These are phyloP conservation scores for Sturmia bella DNA, from an alignment of 2,888 invertebrate genomes.

Conservation along the genomic window DNA sequence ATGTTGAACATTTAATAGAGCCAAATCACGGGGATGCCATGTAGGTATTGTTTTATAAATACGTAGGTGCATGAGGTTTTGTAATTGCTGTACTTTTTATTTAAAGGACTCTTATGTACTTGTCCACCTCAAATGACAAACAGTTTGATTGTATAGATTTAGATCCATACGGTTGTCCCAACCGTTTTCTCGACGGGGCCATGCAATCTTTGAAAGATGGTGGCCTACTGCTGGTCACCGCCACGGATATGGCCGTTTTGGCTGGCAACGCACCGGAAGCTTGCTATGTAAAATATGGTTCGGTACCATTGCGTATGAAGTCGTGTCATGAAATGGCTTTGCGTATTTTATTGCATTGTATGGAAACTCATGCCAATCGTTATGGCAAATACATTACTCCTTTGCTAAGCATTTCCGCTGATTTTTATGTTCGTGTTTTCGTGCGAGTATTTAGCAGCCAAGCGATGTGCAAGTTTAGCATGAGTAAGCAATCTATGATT, in stretches of 20 bases:
- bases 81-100: not conserved
- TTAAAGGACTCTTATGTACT: constrained; percentile 91
- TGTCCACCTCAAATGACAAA: constrained; percentile 85
- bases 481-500: constrained; percentile 92
- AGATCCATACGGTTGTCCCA: constrained; percentile 98
- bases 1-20: constrained; percentile 88
- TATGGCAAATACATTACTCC: constrained; percentile 97
- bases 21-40: constrained; percentile 93
- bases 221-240: constrained; percentile 95
- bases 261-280: constrained; percentile 98
- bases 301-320: constrained; percentile 91
- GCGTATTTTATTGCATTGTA: constrained; percentile 94
- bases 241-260: constrained; percentile 97
- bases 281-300: constrained; percentile 96
- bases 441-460: constrained; percentile 92
- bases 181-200: constrained; percentile 94
- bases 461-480: constrained; percentile 91
- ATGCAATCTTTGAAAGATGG: constrained; percentile 91
- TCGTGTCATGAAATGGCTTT: constrained; percentile 98
- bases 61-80: not conserved
- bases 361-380: constrained; percentile 95
- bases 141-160: constrained; percentile 95
- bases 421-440: constrained; percentile 98
- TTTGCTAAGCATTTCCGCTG: constrained; percentile 93
- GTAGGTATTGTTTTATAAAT: constrained; percentile 84